Evolutionary conservation across 2,888 invertebrate species (phyloP).

Genomic region (Neuroscelio doddi): DNA sequence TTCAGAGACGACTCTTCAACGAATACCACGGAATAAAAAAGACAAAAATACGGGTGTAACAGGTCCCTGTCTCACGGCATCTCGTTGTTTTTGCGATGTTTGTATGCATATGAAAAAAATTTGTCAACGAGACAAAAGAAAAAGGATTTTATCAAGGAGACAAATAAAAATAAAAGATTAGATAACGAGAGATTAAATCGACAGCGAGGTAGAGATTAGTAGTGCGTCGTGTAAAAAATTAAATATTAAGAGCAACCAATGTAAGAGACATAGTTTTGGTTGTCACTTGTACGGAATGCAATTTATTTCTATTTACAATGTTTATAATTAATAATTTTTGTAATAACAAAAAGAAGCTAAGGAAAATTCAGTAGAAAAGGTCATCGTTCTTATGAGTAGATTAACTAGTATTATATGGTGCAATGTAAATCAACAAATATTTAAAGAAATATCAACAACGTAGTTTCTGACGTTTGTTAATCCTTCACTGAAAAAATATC

Average conservation of each 20-base stretch:
- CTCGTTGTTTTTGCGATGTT: slow-evolving; percentile 20
- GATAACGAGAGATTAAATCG: slow-evolving; percentile 20
- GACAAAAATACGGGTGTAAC: slow-evolving; percentile 13
- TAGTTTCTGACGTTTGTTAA: no score
- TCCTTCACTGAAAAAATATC: no score
- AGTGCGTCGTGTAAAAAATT: slow-evolving; percentile 49
- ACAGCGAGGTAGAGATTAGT: slow-evolving; percentile 57
- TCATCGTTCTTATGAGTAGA: no score
- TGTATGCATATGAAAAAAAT: slow-evolving; percentile 50
- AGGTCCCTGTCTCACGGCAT: slow-evolving; percentile 6
- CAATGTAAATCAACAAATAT: no score
- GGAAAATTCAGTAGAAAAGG: neutral
- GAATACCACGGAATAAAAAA: neutral
- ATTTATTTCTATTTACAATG: slow-evolving; percentile 42
- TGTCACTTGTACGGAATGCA: slow-evolving; percentile 52
- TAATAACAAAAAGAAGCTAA: slow-evolving; percentile 13
- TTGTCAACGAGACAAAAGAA: slow-evolving; percentile 57
- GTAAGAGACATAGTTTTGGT: slow-evolving; percentile 9
- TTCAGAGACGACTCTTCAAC: slow-evolving; percentile 49
- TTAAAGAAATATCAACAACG: no score
- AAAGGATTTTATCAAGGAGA: slow-evolving; percentile 54
- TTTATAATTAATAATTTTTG: slow-evolving; percentile 14
- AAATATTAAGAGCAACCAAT: slow-evolving; percentile 1
- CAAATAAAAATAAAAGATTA: slow-evolving; percentile 37
- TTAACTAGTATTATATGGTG: no score